phyloP scores from a whole-genome alignment of 37 sponge, comb jelly and placozoan species.

The Bolinopsis microptera region DNA sequence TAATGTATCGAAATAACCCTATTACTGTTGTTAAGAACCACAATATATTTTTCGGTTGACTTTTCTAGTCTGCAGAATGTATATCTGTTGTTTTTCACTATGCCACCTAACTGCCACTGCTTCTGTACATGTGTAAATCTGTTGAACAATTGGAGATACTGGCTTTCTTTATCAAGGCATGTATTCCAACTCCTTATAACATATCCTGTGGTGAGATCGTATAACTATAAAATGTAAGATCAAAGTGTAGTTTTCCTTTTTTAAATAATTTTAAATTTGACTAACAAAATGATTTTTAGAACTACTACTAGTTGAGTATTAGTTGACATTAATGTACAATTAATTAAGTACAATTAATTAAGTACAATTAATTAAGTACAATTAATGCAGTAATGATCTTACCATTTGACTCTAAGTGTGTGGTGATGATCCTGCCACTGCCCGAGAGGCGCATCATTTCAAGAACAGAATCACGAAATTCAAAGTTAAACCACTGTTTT shows the following conservation, averaged over 20 bases:
- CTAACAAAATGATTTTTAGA: too few species aligned
- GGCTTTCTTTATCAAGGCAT: background rate
- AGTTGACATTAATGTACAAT: background rate
- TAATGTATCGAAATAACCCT: background rate
- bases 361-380: too few species aligned
- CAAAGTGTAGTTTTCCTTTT: too few species aligned
- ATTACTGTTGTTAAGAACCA: background rate
- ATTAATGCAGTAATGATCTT: background rate
- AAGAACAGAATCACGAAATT: background rate
- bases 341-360: too few species aligned
- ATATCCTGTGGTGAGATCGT: background rate
- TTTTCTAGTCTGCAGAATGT: slow-evolving; percentile 9
- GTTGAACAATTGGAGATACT: background rate
- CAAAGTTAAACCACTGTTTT: background rate
- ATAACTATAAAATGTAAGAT: too few species aligned
- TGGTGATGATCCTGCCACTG: background rate
- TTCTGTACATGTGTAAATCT: background rate
- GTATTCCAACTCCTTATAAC: background rate
- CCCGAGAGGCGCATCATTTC: background rate
- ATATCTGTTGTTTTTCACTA: background rate
- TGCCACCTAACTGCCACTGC: background rate
- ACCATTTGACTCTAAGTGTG: background rate
- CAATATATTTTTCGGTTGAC: background rate
- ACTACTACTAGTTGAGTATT: too few species aligned
- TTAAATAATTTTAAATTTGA: too few species aligned